These are phyloP conservation scores for Catamblyrhynchus diadema DNA, from an alignment of 2,797 vertebrate genomes.

Conservation along the genomic window DNA sequence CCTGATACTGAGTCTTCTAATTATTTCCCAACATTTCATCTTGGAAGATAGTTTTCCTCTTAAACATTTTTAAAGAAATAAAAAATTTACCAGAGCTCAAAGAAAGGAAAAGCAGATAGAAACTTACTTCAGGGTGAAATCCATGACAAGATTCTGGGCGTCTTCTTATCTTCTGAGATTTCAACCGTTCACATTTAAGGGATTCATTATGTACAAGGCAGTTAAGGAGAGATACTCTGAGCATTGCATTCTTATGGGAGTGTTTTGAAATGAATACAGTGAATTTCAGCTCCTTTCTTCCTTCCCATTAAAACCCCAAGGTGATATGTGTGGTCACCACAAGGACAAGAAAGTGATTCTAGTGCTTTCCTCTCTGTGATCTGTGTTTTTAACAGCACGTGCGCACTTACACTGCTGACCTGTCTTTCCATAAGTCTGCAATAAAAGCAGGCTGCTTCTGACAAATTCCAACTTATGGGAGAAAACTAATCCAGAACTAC, in stretches of 20 bases:
- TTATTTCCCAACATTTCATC: neutral
- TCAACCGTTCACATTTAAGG: slow-evolving; percentile 94
- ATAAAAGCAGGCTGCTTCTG: neutral
- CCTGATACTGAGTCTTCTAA: neutral
- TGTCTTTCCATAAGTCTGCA: neutral
- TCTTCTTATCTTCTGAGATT: slow-evolving; percentile 94
- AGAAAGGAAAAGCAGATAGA: neutral
- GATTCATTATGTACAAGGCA: slow-evolving; percentile 94
- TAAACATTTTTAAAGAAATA: neutral
- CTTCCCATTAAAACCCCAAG: neutral
- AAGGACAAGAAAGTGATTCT: neutral
- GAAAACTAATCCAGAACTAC: neutral
- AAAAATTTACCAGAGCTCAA: neutral
- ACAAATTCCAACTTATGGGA: neutral
- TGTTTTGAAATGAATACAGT: neutral
- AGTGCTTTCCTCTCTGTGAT: neutral
- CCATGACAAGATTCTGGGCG: slow-evolving; percentile 96
- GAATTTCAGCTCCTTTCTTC: neutral
- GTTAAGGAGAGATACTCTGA: slow-evolving; percentile 75
- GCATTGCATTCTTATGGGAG: neutral
- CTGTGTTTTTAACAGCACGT: neutral
- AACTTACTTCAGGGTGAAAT: slow-evolving; percentile 92
- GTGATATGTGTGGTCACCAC: neutral
- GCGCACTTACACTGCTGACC: neutral
- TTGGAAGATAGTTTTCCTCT: neutral